Base-by-base conservation (phyloP, 2,888 invertebrate species). In the Eupithecia subfuscata region DNA sequence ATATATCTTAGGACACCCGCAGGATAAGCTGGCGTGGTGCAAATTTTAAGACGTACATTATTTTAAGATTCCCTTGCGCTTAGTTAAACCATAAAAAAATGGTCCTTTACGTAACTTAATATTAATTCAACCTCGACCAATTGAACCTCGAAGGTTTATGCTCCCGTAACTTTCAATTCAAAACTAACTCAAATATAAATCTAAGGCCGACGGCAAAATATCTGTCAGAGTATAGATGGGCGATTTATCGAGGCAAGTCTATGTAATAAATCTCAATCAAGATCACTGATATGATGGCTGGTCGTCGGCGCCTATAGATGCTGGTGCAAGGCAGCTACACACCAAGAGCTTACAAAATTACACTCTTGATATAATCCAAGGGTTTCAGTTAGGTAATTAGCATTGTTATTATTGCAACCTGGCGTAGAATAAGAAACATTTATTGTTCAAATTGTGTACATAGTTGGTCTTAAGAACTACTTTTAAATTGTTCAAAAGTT, bases 261-360 rank as follows among this genome's bases (percentile, higher is more conserved):
- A 87, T 90, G 90, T 86, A 92, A 93, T 93, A 93, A 93, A 93
- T 93, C 93, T 93, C 90, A 92, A 93, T 93, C 93, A 93, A 92
- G 93, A 93, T 93, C 85, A 81, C 83, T 85, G 91, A 90, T 88
- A 88, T 87, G 91, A 92, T 92, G 78, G 77, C 75, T 76, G 40
- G 87, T 86, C 87, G 84, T 84, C 85, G 89, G 89, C 88, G 87
- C 84, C 85, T 81, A 78, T 75, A 79, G 85, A 86, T 86, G 83
- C 83, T 83, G 78, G 76, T 77, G 79, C 70, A 79, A 70, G 76
- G 65, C 68, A 34, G 34, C 30, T 18, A n/a, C 72, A 74, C 72
- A 78, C 67, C 37, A 40, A 68, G 63, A 78, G 71, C 37, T 11
- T 40, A 88, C 22, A 64, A 34, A 30, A 18, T 18, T 34, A 64